Percentiles rank a stretch among this genome's conserved stretches.
phyloP scores from a whole-genome alignment of 2,888 invertebrate species.

The Amphipoea oculea region DNA sequence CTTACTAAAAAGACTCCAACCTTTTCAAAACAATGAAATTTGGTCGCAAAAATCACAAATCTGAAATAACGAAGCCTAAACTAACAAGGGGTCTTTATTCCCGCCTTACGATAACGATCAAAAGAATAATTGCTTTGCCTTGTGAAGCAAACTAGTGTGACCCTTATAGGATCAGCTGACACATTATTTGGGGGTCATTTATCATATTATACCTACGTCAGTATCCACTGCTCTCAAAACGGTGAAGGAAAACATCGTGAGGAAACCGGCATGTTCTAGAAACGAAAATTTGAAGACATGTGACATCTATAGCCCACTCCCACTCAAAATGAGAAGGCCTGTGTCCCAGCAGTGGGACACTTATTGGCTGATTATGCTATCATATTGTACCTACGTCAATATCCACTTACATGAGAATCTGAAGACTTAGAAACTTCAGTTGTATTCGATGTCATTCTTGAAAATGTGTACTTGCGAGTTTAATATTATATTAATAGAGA shows the following conservation, averaged over 20 bases:
- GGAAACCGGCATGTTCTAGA: background rate
- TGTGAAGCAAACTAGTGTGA: slow-evolving; percentile 39
- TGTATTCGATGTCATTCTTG: background rate
- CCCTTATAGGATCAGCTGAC: slow-evolving; percentile 15
- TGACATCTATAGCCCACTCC: background rate
- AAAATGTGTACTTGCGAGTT: background rate
- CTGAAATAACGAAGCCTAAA: slow-evolving; percentile 62
- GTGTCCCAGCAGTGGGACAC: background rate
- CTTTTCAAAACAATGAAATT: slow-evolving; percentile 43
- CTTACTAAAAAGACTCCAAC: slow-evolving; percentile 32
- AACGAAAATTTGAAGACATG: background rate
- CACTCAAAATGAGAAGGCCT: background rate
- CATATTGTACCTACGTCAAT: slow-evolving; percentile 3
- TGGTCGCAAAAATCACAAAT: slow-evolving; percentile 54
- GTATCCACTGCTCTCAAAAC: background rate
- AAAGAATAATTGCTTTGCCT: slow-evolving; percentile 58
- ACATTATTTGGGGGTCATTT: slow-evolving; percentile 23
- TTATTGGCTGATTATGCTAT: slow-evolving; percentile 16
- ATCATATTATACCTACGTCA: slow-evolving; percentile 23
- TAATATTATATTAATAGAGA: background rate
- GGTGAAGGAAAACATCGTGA: background rate
- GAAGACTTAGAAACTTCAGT: background rate
- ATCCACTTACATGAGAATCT: background rate
- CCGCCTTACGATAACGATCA: slow-evolving; percentile 54
- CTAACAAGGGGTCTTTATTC: slow-evolving; percentile 54